Conservation (phyloP, 2,888 invertebrate species). For the Lamellibrachia satsuma region DNA sequence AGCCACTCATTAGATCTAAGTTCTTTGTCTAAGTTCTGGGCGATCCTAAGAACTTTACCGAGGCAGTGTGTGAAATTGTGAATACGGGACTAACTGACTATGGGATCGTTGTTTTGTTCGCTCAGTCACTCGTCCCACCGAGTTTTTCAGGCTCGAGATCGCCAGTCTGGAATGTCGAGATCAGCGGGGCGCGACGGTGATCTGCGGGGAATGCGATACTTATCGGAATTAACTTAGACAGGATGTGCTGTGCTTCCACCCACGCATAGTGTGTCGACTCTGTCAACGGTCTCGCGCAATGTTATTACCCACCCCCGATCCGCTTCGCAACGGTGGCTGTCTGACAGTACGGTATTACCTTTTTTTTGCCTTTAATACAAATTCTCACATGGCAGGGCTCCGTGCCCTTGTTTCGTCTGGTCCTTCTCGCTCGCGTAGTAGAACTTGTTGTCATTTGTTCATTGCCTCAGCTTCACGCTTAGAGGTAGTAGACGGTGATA, state of each 20-base stretch:
- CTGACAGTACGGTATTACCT: background rate
- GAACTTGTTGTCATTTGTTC: no score
- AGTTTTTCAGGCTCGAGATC: background rate
- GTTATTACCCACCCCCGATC: background rate
- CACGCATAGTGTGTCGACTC: background rate
- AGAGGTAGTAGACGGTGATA: no score
- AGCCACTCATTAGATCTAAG: no score
- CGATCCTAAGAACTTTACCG: background rate
- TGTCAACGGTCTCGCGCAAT: background rate
- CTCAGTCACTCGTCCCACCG: background rate
- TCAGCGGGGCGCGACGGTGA: constrained; percentile 12
- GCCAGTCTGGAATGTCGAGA: background rate
- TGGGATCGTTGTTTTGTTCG: background rate
- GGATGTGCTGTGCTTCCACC: background rate
- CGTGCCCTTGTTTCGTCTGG: no score
- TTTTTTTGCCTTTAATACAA: background rate
- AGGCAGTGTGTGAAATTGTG: background rate
- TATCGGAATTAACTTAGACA: background rate
- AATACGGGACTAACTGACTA: background rate
- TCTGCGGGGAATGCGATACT: background rate
- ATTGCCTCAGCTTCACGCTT: no score
- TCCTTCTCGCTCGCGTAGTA: no score
- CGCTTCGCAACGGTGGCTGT: background rate
- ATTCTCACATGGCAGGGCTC: no score
- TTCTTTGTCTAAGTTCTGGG: no score